Evolutionary conservation across 2,113 vertebrate species (phyloP), one percentile per base, ranked within the genome.

Genomic region (Ascaphus truei): DNA sequence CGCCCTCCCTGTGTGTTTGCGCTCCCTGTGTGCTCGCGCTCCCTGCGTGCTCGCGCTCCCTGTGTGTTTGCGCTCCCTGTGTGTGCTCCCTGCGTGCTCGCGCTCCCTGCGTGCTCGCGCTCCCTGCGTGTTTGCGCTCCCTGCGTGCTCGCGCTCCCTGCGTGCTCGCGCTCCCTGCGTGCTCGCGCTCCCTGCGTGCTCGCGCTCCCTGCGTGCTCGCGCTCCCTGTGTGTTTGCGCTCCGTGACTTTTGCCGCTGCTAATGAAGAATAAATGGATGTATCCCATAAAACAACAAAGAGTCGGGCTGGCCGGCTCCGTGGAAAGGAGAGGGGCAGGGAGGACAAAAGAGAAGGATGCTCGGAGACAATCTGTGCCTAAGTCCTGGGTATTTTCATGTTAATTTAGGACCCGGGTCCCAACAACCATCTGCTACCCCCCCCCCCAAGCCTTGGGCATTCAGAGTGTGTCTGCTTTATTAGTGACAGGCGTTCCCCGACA

Each of bases 371-470:
- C 55, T 77, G 83, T 77, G 77, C 75, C 73, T 73, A 67, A 50
- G 53, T 79, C 66, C 16, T 0, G 29, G 3, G 73, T 71, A 80
- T 79, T 83, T 71, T 78, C 39, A 83, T 84, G 85, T 66, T 85
- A 84, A 85, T 85, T 68, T 73, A 68, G 73, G 73, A 67, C 67
- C 76, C 59, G 77, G 68, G n/a, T 82, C 80, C 80, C 76, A 75
- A 73, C 56, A 62, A 74, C 83, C 85, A 87, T 87, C 85, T 87
- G 85, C 78, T 81, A 31, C 78, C 77, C 74, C 81, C 25, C 51
- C 79, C 78, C 78, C 73, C 66, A 0, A 20, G 81, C 81, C 79
- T 75, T 76, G 74, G 73, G 75, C 78, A 61, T 73, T 75, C 62
- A 57, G 1, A 79, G 77, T 73, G 31, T 59, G 55, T 82, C 80